Evolutionary conservation across 2,113 vertebrate genomes (phyloP).

Genomic region (Perca schrenkii): DNA sequence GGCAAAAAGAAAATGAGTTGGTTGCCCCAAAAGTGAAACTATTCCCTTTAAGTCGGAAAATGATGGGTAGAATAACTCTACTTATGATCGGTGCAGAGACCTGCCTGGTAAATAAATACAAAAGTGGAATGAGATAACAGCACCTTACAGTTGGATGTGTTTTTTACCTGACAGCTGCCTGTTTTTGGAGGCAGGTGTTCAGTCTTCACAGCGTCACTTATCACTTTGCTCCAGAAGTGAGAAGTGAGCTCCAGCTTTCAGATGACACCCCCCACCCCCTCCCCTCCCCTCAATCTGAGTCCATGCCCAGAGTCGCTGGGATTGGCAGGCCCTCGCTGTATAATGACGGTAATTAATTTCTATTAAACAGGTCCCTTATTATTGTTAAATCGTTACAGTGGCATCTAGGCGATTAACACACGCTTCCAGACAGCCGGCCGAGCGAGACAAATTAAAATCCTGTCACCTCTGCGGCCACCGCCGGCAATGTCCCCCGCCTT

Average conservation of each 20-base stretch:
- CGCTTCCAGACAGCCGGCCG: conserved; percentile 49
- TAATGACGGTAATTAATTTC: conserved; percentile 79
- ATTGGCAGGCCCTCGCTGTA: conserved; percentile 66
- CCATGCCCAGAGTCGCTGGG: conserved; percentile 50
- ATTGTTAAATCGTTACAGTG: conserved; percentile 70
- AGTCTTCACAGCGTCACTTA: conserved; percentile 39
- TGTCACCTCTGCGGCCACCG: conserved; percentile 36
- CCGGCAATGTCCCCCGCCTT: conserved; percentile 25
- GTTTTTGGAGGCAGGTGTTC: conserved; percentile 31
- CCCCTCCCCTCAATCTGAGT: background rate
- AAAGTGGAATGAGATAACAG: background rate
- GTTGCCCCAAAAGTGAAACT: no score
- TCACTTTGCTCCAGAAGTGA: conserved; percentile 43
- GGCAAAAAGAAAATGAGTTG: no score
- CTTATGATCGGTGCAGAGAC: background rate
- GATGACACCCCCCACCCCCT: background rate
- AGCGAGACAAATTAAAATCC: conserved; percentile 69
- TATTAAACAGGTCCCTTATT: conserved; percentile 77
- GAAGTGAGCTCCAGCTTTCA: conserved; percentile 26
- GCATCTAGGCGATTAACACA: conserved; percentile 66
- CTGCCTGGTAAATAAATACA: background rate
- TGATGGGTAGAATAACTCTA: no score
- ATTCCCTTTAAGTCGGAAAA: no score
- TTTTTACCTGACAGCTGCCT: conserved; percentile 34
- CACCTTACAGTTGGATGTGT: background rate